These are phyloP conservation scores for Otolemur crassicaudatus DNA, from an alignment of 2,797 vertebrate genomes.

Conservation along the genomic window DNA sequence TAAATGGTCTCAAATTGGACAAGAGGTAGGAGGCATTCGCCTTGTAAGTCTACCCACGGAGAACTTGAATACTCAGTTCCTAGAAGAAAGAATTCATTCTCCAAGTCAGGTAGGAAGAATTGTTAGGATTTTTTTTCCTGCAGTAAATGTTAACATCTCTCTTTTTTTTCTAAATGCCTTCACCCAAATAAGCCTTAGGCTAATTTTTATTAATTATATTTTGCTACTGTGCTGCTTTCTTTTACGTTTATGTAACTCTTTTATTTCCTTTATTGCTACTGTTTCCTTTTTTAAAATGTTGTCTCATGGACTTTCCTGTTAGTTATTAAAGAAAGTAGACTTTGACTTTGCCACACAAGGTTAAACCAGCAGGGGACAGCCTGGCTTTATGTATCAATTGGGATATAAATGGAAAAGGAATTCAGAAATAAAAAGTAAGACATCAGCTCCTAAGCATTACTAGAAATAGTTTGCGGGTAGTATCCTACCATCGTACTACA, in stretches of 20 bases:
- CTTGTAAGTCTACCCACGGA: neutral
- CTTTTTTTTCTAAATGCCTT: neutral
- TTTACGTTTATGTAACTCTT: neutral
- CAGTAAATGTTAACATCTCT: neutral
- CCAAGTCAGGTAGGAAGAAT: neutral
- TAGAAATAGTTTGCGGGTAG: neutral
- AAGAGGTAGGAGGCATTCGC: neutral
- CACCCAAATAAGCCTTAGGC: slow-evolving; percentile 3
- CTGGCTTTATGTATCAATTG: neutral
- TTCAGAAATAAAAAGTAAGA: slow-evolving; percentile 27
- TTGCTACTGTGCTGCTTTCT: neutral
- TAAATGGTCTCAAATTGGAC: neutral
- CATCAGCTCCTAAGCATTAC: neutral
- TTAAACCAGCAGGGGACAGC: slow-evolving; percentile 42
- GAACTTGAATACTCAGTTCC: neutral
- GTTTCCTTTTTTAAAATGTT: neutral
- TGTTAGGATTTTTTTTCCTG: neutral
- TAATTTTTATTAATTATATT: neutral
- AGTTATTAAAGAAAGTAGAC: slow-evolving; percentile 59
- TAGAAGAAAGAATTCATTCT: neutral
- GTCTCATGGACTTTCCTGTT: slow-evolving; percentile 43
- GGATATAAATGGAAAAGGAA: slow-evolving; percentile 40
- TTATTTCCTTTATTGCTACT: slow-evolving; percentile 2
- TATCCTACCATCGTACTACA: neutral
- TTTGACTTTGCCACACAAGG: slow-evolving; percentile 49